A percentile compares a stretch with the other conserved stretches of the same genome.
Evolutionary conservation across 2,888 invertebrate species (phyloP).

Genomic region (Gastracanthus pulcherrimus): DNA sequence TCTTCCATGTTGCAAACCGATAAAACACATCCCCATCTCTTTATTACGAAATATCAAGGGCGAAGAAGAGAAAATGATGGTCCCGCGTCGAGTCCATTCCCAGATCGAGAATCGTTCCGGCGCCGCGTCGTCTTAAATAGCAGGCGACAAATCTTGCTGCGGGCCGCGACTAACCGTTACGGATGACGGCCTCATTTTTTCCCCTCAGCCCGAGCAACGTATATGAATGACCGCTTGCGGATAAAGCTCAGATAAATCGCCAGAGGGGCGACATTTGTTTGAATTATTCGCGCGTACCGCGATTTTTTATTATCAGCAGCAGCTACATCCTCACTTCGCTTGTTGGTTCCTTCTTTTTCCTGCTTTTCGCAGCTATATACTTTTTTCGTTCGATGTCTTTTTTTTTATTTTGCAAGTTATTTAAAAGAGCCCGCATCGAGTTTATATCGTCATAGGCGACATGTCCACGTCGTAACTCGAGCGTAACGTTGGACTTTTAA

Average conservation of each 20-base stretch:
- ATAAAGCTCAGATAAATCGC: conserved; percentile 74
- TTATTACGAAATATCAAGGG: conserved; percentile 10
- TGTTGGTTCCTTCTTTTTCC: neutral
- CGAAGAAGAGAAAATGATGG: neutral
- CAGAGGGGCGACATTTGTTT: conserved; percentile 69
- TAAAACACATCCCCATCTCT: neutral
- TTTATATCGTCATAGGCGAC: neutral
- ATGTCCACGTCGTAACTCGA: conserved; percentile 1
- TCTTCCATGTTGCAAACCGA: neutral
- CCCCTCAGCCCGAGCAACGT: conserved; percentile 61
- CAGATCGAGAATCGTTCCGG: conserved; percentile 41
- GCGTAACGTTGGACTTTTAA: conserved; percentile 34
- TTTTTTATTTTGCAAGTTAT: neutral
- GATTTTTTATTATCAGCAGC: conserved; percentile 76
- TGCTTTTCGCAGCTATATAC: neutral
- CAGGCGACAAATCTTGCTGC: conserved; percentile 70
- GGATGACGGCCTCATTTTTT: conserved; percentile 73
- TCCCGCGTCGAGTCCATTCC: neutral
- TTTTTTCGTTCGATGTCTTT: conserved; percentile 9
- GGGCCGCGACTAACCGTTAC: conserved; percentile 75
- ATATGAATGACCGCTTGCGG: conserved; percentile 76
- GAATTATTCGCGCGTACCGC: conserved; percentile 73
- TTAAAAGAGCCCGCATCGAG: conserved; percentile 23
- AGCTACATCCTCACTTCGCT: too few relatives aligned
- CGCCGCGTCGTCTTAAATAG: conserved; percentile 38